These are phyloP conservation scores for human DNA, from an alignment of 2,113 vertebrate species.

Conservation along the genomic window DNA sequence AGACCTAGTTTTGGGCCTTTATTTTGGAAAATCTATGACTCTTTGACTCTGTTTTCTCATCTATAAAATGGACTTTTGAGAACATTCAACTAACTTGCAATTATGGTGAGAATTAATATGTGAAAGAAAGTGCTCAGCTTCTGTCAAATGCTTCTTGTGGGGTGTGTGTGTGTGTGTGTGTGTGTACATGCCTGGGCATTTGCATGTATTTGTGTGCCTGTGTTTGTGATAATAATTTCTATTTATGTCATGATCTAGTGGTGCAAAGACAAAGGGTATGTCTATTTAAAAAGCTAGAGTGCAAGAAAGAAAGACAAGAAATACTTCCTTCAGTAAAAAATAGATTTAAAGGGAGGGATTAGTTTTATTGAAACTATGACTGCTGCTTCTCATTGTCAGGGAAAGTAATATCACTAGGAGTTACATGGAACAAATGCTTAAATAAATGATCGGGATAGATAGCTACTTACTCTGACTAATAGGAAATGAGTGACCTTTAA, in stretches of 20 bases:
- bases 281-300: slow-evolving; percentile 1
- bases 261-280: background rate
- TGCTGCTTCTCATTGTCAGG: background rate
- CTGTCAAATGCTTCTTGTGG: background rate
- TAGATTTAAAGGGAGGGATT: background rate
- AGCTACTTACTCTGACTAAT: background rate
- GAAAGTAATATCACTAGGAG: background rate
- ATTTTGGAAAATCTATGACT: background rate
- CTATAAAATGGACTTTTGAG: background rate
- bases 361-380: slow-evolving; percentile 43
- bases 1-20: background rate
- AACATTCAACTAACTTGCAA: background rate
- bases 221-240: background rate
- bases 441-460: slow-evolving; percentile 29
- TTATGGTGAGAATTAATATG: background rate
- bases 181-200: accelerated
- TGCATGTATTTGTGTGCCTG: background rate
- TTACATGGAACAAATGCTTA: slow-evolving; percentile 38
- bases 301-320: background rate
- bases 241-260: background rate
- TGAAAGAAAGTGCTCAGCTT: background rate
- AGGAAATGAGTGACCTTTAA: slow-evolving; percentile 50
- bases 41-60: background rate
- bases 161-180: background rate
- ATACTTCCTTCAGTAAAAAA: background rate